phyloP scores from a whole-genome alignment of 2,888 invertebrate genomes.

The Acrobasis suavella region DNA sequence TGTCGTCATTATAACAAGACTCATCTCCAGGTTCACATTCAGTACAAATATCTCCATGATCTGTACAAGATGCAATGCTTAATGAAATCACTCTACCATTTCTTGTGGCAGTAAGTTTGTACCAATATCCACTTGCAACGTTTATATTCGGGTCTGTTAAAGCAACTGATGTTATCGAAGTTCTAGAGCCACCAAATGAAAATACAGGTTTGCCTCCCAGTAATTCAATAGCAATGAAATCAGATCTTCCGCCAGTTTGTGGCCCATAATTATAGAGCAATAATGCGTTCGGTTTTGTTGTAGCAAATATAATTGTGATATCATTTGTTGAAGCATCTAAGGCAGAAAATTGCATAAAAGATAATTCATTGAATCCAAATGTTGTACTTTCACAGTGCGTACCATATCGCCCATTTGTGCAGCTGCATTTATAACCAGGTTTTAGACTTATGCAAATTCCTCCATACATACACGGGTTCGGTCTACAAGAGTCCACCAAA shows the following conservation, averaged over 20 bases:
- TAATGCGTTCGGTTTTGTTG: slow-evolving; percentile 92
- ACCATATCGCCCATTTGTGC: slow-evolving; percentile 94
- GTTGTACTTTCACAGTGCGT: slow-evolving; percentile 95
- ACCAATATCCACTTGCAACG: slow-evolving; percentile 94
- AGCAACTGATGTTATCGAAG: slow-evolving; percentile 91
- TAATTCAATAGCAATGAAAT: slow-evolving; percentile 95
- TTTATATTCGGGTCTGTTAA: slow-evolving; percentile 84
- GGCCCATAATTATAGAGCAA: slow-evolving; percentile 96
- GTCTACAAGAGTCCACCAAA: slow-evolving; percentile 93
- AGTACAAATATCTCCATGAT: slow-evolving; percentile 92
- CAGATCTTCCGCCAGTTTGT: slow-evolving; percentile 93
- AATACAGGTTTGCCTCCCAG: slow-evolving; percentile 92
- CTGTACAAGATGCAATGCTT: slow-evolving; percentile 90
- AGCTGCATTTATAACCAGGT: slow-evolving; percentile 93
- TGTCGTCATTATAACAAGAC: slow-evolving; percentile 92
- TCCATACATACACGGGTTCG: slow-evolving; percentile 95
- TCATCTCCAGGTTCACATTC: slow-evolving; percentile 93
- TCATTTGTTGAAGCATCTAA: slow-evolving; percentile 95
- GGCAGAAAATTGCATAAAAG: slow-evolving; percentile 94
- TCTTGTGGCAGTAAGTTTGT: slow-evolving; percentile 94
- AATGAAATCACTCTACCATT: slow-evolving; percentile 94
- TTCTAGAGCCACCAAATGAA: slow-evolving; percentile 94
- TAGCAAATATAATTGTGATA: slow-evolving; percentile 94
- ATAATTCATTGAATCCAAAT: slow-evolving; percentile 93
- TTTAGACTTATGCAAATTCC: slow-evolving; percentile 94